These are phyloP conservation scores for Oscheius sp. DNA, from an alignment of 2,888 invertebrate species.

Conservation along the genomic window DNA sequence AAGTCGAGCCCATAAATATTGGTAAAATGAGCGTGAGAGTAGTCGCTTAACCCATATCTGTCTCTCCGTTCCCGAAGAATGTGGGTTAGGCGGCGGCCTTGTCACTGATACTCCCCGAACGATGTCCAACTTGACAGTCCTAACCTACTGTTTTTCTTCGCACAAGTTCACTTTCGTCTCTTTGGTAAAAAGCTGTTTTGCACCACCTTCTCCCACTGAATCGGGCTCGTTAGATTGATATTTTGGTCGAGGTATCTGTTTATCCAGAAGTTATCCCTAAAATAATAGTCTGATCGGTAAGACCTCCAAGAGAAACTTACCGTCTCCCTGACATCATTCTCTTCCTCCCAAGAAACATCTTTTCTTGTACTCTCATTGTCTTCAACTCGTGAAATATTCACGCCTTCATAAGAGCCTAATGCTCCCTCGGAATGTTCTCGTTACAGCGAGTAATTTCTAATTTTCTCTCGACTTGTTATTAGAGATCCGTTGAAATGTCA, in stretches of 20 bases:
- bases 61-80: slow-evolving; percentile 2
- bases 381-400: neutral
- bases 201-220: neutral
- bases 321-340: neutral
- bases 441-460: no score
- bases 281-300: neutral
- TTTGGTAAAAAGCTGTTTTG: neutral
- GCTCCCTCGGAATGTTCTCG: no score
- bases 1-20: neutral
- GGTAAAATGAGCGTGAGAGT: slow-evolving; percentile 8
- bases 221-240: neutral
- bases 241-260: neutral
- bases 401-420: neutral
- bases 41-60: slow-evolving; percentile 27
- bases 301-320: neutral
- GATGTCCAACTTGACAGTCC: slow-evolving; percentile 21
- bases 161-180: slow-evolving; percentile 9
- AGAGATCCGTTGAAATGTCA: no score
- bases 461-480: no score
- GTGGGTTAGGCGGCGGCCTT: slow-evolving; percentile 30
- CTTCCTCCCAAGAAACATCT: neutral
- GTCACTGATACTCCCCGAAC: slow-evolving; percentile 13
- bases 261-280: neutral
- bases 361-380: neutral
- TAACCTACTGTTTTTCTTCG: neutral